Base-by-base conservation (phyloP, 2,888 invertebrate species). In the Salpingus planirostris region DNA sequence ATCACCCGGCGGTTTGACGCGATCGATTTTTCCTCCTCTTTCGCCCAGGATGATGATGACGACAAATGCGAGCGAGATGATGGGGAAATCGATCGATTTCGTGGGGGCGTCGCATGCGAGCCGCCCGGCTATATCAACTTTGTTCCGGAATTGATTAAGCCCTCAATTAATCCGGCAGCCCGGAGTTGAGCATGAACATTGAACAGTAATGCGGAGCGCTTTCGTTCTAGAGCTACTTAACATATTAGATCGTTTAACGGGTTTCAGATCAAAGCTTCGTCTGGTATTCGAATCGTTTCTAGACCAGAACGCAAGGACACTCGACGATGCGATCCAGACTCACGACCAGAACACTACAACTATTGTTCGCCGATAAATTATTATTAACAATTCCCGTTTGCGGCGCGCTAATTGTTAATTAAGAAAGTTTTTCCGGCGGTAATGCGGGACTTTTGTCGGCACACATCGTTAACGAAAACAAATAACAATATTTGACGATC, bases 401-500 rank as follows among this genome's bases (percentile, higher is more conserved):
- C n/a, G n/a, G n/a, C n/a, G n/a, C 18, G 18, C 15, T n/a, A 14
- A 4, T 27, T 2, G 21, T 27, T 35, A 35, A 35, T 35, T 29
- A 35, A 35, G 27, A 31, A 31, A 30, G 27, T 35, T 30, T 30
- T 35, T 30, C 27, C n/a, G 11, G 5, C 24, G 21, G 13, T 36
- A 27, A 36, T 35, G 31, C 31, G 27, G 13, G 21, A 31, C 31
- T 33, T 33, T 38, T 28, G 33, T 24, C 22, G 12, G 27, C 34
- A 34, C 31, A 38, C 38, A 35, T 38, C 35, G 47, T 45, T 52
- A 50, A 52, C 50, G 48, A 49, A 45, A 50, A 47, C 49, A 50
- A 52, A 52, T 49, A 50, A 50, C 44, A 49, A 47, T 50, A 49
- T 52, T 52, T 49, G 47, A 47, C 46, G 47, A 50, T 48, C 49